Base-by-base conservation (phyloP, 2,797 vertebrate species). In the Molossus molossus region DNA sequence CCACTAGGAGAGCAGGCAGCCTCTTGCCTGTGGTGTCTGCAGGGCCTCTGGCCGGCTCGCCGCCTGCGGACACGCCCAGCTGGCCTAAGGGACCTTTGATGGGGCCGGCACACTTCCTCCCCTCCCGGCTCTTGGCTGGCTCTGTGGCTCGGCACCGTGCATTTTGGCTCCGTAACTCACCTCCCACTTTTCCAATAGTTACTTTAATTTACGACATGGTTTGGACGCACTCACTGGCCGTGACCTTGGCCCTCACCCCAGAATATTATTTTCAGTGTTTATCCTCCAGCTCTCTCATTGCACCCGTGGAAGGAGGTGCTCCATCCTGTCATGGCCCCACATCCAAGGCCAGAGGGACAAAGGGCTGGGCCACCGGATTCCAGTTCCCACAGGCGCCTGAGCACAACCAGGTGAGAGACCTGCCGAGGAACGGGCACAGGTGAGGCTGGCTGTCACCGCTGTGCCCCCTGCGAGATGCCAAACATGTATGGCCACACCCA, bases 241-340 rank as follows among this genome's bases (percentile, higher is more conserved):
- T 92, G 96, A 94, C 96, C 95, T 96, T 96, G 96, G 95, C 94
- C 73, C 90, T 96, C 90, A 55, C 93, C 84, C 94, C 87, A 64
- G 95, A 91, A 67, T 90, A 94, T 96, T 90, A 94, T 88, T 96
- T 96, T 94, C 96, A 94, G 90, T 40, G 2, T 53, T 88, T 67
- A 62, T 82, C 92, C 84, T 76, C 81, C 27, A 17, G 69, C 57
- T 55, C 57, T 85, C 58, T 48, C 29, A 0, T 2, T 70, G 86
- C 48, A 60, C 5, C 48, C 82, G 20, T 0, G 57, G 53, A 37
- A 7, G 58, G 86, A 91, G 85, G 40, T 3, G 15, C 25, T 64
- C 69, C 9, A 5, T 50, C 75, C 40, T 12, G 5, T 33, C 18
- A 4, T 0, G 13, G 75, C 53, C 77, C 40, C 65, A 45, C 10